A percentile compares a stretch with the other conserved stretches of the same genome.
These are phyloP conservation scores for Anadara kagoshimensis DNA, from an alignment of 1,140 invertebrate genomes.

Conservation along the genomic window DNA sequence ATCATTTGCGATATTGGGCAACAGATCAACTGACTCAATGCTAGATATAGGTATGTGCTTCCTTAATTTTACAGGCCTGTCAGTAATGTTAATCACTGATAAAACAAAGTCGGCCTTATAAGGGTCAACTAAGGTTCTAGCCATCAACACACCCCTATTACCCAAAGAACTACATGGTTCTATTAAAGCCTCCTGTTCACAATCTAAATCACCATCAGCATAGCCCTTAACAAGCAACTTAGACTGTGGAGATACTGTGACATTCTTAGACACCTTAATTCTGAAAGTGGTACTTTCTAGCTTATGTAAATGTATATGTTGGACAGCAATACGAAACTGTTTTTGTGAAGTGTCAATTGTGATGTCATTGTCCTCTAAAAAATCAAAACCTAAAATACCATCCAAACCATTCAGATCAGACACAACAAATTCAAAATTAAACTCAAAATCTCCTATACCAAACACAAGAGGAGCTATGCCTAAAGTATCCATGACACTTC, in stretches of 20 bases:
- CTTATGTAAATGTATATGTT: no score
- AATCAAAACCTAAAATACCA: slow-evolving; percentile 13
- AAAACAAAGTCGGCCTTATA: slow-evolving; percentile 5
- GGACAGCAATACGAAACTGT: slow-evolving; percentile 14
- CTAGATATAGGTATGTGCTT: slow-evolving; percentile 10
- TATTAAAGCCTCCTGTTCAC: slow-evolving; percentile 7
- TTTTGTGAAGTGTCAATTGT: slow-evolving; percentile 2
- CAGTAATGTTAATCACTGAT: slow-evolving; percentile 27
- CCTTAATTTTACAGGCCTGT: slow-evolving; percentile 9
- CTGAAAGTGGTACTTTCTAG: neutral
- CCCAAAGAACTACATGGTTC: slow-evolving; percentile 14
- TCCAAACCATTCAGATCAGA: neutral
- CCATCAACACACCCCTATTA: slow-evolving; percentile 21
- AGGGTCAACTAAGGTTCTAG: slow-evolving; percentile 15
- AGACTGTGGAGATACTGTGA: slow-evolving; percentile 25
- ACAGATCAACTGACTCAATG: slow-evolving; percentile 5
- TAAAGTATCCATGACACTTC: neutral
- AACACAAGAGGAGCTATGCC: neutral
- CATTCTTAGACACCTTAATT: slow-evolving; percentile 15
- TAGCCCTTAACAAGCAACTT: slow-evolving; percentile 21
- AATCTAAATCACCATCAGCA: slow-evolving; percentile 6
- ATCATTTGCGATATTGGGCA: neutral
- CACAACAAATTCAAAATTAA: neutral
- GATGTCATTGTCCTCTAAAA: slow-evolving; percentile 1
- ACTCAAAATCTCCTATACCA: neutral